Percentiles rank a stretch among this genome's conserved stretches.
These are phyloP conservation scores for Globia sparganii DNA, from an alignment of 2,888 invertebrate species.

Conservation along the genomic window DNA sequence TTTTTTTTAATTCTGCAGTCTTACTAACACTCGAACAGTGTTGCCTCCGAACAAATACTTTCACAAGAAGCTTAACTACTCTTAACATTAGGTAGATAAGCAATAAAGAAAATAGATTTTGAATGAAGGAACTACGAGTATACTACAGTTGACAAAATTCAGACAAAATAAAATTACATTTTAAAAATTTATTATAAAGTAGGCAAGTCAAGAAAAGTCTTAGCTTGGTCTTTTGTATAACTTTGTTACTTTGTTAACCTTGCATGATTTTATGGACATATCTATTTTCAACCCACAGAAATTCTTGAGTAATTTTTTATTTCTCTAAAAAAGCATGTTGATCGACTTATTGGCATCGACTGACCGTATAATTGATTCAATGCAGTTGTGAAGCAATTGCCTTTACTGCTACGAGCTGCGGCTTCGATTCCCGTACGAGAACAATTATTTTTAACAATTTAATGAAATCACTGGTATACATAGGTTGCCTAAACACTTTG, in stretches of 20 bases:
- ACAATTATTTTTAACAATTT: background rate
- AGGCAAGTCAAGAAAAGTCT: constrained; percentile 11
- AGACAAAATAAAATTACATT: background rate
- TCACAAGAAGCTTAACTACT: background rate
- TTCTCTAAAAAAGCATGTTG: background rate
- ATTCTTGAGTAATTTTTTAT: background rate
- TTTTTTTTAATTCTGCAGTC: background rate
- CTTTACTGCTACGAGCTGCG: background rate
- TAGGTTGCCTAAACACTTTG: background rate
- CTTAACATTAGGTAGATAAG: background rate
- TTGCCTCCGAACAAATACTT: background rate
- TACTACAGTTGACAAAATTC: background rate
- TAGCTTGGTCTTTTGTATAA: constrained; percentile 7
- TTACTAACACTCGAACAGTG: background rate
- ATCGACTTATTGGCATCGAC: background rate
- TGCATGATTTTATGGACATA: constrained; percentile 21
- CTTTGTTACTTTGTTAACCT: constrained; percentile 7
- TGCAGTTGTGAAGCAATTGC: background rate
- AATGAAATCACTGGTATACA: background rate
- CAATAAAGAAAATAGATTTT: background rate
- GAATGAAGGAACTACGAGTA: background rate
- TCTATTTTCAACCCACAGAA: constrained; percentile 8
- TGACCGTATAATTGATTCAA: background rate
- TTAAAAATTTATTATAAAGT: constrained; percentile 17
- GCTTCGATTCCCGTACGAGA: background rate